These are phyloP conservation scores for Astreopora myriophthalma DNA, from an alignment of 64 coral and sea anemone species.

Conservation along the genomic window DNA sequence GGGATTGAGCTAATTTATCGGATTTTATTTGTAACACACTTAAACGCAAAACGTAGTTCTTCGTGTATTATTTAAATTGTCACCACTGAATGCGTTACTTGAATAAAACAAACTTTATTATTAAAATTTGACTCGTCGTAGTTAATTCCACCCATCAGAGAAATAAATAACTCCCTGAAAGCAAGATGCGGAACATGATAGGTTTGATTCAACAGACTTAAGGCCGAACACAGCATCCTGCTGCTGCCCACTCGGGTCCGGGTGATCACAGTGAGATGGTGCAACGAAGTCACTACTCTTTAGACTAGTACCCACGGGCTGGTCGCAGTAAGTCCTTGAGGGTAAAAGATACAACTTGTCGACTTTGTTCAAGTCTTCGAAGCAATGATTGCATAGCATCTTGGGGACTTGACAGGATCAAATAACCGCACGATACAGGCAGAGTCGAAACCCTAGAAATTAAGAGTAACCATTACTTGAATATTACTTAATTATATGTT, in stretches of 20 bases:
- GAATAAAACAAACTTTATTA: not conserved
- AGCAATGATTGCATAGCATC: slow-evolving; percentile 91
- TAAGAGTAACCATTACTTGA: not conserved
- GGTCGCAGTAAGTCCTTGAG: too few species aligned
- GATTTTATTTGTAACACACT: not conserved
- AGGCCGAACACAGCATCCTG: too few species aligned
- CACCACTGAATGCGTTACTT: not conserved
- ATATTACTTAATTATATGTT: not conserved
- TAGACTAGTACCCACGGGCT: too few species aligned
- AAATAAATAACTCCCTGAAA: not conserved
- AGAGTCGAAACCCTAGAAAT: slow-evolving; percentile 25
- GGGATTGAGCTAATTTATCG: not conserved
- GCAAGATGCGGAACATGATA: too few species aligned
- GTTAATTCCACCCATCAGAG: too few species aligned
- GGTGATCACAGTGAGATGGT: too few species aligned
- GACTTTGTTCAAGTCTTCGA: slow-evolving; percentile 20
- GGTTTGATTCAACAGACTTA: too few species aligned
- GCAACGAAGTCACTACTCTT: too few species aligned
- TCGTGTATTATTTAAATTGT: not conserved
- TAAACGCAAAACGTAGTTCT: not conserved
- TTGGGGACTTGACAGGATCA: slow-evolving; percentile 84
- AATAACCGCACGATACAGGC: slow-evolving; percentile 76
- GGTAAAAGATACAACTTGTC: too few species aligned
- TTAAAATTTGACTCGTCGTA: too few species aligned
- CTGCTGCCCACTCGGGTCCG: too few species aligned